Evolutionary conservation across 53 echinoderm and acorn worm genomes (phyloP), one percentile per base, ranked within the genome.

Genomic region (Holothuria scabra): DNA sequence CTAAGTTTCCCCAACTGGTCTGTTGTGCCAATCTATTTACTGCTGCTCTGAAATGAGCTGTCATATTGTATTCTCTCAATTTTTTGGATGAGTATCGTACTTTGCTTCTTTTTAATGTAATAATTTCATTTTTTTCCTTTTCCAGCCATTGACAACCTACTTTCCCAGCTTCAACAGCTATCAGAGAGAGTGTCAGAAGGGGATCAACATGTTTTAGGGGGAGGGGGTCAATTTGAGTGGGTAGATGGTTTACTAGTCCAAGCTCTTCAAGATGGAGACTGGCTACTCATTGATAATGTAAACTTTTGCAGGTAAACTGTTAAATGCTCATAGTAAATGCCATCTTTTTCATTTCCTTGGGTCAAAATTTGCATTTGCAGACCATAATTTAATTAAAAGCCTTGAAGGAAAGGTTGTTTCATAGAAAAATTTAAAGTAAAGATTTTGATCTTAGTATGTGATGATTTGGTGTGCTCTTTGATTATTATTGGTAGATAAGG

Each of bases 141-240:
- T 24, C 60, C 65, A 61, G 65, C 34, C 63, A 64, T 81, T 23
- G 65, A 81, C 11, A 12, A 35, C 5, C 41, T 61, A 21, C 82
- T 81, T 4, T 26, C 26, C 34, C 2, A 25, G 82, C 35, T 81
- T 30, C 62, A 63, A 38, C 44, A 16, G 35, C 41, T 64, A 81
- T 23, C 82, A 0, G 65, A 76, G 76, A 76, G 76, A 28, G 76
- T 76, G 30, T 56, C 58, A 13, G 76, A 76, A 22, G 76, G 76
- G 31, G 76, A 76, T 29, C 26, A 76, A 56, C 84, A 75, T 74
- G 79, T 90, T 88, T 86, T 84, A 25, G 93, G 91, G 16, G 97
- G 97, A 49, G 97, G 97, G 60, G 97, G 97, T 80, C 92, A 84
- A 84, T 97, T 97, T 89, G 97, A 97, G 80, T 97, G 97, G 97